phyloP scores from a whole-genome alignment of 2,113 vertebrate species.

The Pygoscelis adeliae region DNA sequence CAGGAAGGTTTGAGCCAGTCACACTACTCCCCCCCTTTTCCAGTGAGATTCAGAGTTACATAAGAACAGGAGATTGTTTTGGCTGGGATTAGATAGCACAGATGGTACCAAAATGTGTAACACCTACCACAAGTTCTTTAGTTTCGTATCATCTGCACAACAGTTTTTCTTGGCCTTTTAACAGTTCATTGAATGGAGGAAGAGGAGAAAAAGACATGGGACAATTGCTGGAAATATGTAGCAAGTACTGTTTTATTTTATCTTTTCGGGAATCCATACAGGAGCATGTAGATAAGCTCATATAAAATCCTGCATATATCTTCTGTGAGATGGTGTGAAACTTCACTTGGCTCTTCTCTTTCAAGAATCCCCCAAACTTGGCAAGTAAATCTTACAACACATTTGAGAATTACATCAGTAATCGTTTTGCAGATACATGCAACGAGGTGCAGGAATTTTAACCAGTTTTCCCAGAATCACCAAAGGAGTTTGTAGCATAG shows the following conservation, averaged over 20 bases:
- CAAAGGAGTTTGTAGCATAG: neutral
- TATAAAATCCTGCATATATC: constrained; percentile 52
- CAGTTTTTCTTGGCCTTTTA: constrained; percentile 43
- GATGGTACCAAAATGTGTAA: constrained; percentile 57
- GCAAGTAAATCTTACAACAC: constrained; percentile 56
- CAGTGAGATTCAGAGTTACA: constrained; percentile 53
- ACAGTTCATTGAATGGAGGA: constrained; percentile 41
- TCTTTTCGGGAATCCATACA: constrained; percentile 20
- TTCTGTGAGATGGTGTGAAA: constrained; percentile 61
- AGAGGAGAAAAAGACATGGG: constrained; percentile 36
- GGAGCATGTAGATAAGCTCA: neutral
- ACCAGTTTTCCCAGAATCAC: constrained; percentile 21
- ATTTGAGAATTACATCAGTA: constrained; percentile 51
- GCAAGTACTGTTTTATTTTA: constrained; percentile 39
- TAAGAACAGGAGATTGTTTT: constrained; percentile 41
- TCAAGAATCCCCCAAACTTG: constrained; percentile 51
- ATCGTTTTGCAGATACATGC: constrained; percentile 20
- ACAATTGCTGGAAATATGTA: constrained; percentile 38
- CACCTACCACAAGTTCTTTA: constrained; percentile 53
- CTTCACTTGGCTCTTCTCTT: constrained; percentile 57
- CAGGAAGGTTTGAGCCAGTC: constrained; percentile 55
- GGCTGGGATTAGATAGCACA: constrained; percentile 57
- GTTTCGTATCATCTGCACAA: constrained; percentile 38
- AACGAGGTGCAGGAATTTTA: constrained; percentile 25
- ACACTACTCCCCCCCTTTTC: constrained; percentile 51